Percentiles rank a stretch among this genome's conserved stretches.
These are phyloP conservation scores for Phycodurus eques DNA, from an alignment of 2,113 vertebrate genomes.

Conservation along the genomic window DNA sequence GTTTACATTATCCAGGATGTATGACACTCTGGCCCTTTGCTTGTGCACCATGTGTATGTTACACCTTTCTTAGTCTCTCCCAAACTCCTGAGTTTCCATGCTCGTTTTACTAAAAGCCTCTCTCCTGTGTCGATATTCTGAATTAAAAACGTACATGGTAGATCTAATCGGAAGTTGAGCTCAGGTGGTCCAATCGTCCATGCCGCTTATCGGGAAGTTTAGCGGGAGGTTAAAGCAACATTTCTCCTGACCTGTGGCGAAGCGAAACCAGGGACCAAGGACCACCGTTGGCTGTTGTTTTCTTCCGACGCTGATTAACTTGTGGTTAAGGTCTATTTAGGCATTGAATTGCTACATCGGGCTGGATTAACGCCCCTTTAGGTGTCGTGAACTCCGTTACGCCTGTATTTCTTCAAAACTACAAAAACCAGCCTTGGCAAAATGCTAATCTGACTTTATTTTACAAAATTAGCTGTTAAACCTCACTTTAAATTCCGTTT, in stretches of 20 bases:
- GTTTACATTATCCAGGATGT: conserved; percentile 2
- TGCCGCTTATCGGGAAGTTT: not conserved
- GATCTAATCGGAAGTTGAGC: not conserved
- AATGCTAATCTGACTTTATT: too few species aligned
- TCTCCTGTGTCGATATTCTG: not conserved
- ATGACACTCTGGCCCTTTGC: not conserved
- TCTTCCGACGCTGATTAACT: not conserved
- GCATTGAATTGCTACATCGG: not conserved
- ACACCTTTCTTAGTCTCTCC: not conserved
- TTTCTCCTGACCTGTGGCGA: too few species aligned
- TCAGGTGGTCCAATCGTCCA: not conserved
- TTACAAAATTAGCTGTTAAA: too few species aligned
- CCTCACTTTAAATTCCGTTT: too few species aligned
- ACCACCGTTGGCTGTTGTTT: not conserved
- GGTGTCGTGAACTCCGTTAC: too few species aligned
- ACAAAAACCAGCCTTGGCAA: too few species aligned
- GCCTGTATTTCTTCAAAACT: too few species aligned
- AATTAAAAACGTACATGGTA: not conserved
- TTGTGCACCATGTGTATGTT: not conserved
- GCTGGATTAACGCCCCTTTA: too few species aligned
- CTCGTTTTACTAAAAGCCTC: not conserved
- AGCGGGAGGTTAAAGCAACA: not conserved
- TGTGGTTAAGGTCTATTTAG: not conserved
- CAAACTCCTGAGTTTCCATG: not conserved
- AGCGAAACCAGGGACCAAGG: not conserved